These are phyloP conservation scores for Tyrannus savana DNA, from an alignment of 2,113 vertebrate genomes.

Conservation along the genomic window DNA sequence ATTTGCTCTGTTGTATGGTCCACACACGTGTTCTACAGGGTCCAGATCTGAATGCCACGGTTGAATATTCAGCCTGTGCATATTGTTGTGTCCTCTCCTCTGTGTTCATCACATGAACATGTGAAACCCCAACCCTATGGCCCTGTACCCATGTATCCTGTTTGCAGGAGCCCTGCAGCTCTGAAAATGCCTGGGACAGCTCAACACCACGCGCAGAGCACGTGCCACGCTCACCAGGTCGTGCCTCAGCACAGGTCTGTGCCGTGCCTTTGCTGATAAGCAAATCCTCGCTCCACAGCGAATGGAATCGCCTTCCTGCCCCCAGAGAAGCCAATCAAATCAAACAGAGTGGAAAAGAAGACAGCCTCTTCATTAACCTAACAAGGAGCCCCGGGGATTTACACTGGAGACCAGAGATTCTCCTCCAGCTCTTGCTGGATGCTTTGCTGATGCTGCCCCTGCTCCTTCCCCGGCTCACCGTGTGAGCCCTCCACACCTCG, in stretches of 20 bases:
- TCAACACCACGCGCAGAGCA: not conserved
- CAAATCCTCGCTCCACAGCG: not conserved
- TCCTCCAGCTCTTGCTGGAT: not conserved
- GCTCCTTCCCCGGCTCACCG: not conserved
- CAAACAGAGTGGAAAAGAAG: constrained; percentile 53
- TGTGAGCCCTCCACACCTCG: not conserved
- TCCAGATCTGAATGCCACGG: fast-evolving
- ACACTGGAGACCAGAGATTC: not conserved
- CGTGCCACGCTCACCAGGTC: not conserved
- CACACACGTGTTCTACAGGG: fast-evolving
- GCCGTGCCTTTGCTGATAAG: not conserved
- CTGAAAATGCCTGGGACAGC: not conserved
- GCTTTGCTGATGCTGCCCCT: not conserved
- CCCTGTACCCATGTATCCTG: fast-evolving
- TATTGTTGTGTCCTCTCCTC: not conserved
- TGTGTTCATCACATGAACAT: fast-evolving
- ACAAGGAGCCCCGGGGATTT: constrained; percentile 56
- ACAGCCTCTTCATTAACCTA: constrained; percentile 69
- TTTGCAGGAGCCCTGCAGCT: not conserved
- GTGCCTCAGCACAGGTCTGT: not conserved
- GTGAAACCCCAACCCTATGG: not conserved
- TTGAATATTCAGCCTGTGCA: fast-evolving
- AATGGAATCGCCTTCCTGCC: not conserved
- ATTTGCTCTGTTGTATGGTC: fast-evolving
- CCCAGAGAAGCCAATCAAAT: constrained; percentile 64